Base-by-base conservation (phyloP, 30 jellyfish, hydroid and myxozoan genomes). In the Aurelia sp. region DNA sequence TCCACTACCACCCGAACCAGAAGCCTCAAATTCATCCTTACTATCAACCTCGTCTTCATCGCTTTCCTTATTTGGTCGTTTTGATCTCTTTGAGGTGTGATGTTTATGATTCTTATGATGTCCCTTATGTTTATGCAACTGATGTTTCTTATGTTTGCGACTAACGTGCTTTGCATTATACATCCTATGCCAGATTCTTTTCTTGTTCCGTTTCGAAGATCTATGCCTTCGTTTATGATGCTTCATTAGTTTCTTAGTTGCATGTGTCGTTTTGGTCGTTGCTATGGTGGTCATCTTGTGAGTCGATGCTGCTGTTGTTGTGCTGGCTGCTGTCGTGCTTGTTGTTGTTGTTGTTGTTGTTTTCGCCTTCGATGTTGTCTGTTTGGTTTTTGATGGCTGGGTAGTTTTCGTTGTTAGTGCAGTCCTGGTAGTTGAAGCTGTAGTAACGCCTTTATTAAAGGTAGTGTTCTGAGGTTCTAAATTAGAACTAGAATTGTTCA, bases 1-100 rank as follows among this genome's bases (percentile, higher is more conserved):
- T 19, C 85, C 85, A 60, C 93, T 62, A n/a, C 86, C 87, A 48
- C 80, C 24, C 31, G 63, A 69, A 40, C 77, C 61, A 3, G 47
- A 69, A 27, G 48, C 78, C 15, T 27, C 78, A n/a, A 3, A 50
- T 44, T 47, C 48, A 13, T 17, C 13, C 13, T 16, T 13, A 27
- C 6, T 41, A 69, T 33, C 10, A 15, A n/a, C 27, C 48, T 21
- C 31, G 30, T 20, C 72, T 16, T 51, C 72, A 20, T 44, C 80
- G 13, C 17, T 15, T 5, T 21, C 33, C 52, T 21, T 66, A 33
- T 21, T 20, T 66, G 20, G 20, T 6, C 33, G 10, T 33, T 33
- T 24, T 4, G 44, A 17, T 30, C 65, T 63, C 3, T 60, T 31
- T 5, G 60, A 24, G 11, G 67, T 19, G 50, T 48, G 80, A 47